Evolutionary conservation across 2,888 invertebrate species (phyloP), one percentile per base, ranked within the genome.

Genomic region (Melanophora roralis): DNA sequence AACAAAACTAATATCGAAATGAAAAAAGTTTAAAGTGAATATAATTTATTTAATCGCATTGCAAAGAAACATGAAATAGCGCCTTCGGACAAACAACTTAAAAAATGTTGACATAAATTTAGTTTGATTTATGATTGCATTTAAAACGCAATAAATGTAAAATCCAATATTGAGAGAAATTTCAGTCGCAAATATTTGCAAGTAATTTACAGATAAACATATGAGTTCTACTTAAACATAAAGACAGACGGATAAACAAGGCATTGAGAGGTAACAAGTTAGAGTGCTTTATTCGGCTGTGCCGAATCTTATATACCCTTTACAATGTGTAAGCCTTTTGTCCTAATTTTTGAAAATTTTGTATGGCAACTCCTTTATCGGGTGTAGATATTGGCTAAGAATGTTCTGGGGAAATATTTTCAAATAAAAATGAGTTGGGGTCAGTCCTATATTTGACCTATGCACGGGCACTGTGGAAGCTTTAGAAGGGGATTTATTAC

Each of bases 61-160:
- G 80, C 80, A 83, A 83, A 82, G 69, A 69, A 83, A 84, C 84
- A 84, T 83, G 82, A 84, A 84, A 86, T 84, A 85, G 85, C 84
- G 85, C 85, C 85, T 85, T 85, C 83, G 83, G 85, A 85, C 85
- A 86, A 85, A 85, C 85, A 83, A 85, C 84, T 83, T 83, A 84
- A 85, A 85, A 80, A 86, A 85, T 85, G 85, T 86, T 86, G 86
- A 86, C 86, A 86, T 85, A 85, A 85, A 86, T 85, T 86, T 84
- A 84, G 85, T 84, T 85, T 86, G 86, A 86, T 86, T 86, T 85
- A 86, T 86, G 85, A 85, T 83, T 84, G 85, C 85, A 85, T 86
- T 86, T 86, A 86, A 86, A 86, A 85, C 84, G 86, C 85, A 85
- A 86, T 86, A 85, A 85, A 85, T 85, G 85, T 81, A 80, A 75